phyloP scores from a whole-genome alignment of 2,797 vertebrate genomes.

The Pseudochirops cupreus region DNA sequence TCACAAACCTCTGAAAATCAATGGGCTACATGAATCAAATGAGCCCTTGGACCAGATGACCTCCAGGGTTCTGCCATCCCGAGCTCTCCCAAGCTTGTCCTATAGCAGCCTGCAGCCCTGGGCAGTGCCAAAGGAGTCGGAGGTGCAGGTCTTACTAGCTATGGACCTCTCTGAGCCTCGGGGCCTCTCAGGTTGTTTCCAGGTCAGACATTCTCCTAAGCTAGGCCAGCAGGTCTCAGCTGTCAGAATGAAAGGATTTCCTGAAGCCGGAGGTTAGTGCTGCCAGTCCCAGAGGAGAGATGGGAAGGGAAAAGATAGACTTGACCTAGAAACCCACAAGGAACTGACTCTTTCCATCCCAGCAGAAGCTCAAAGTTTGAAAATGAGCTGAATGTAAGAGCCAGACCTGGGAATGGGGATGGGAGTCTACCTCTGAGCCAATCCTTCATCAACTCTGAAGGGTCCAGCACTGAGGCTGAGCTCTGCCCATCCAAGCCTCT shows the following conservation, averaged over 20 bases:
- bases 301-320: constrained; percentile 65
- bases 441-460: neutral
- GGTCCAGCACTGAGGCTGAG: neutral
- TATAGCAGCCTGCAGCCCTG: neutral
- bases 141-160: neutral
- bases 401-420: neutral
- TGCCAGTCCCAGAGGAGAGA: constrained; percentile 60
- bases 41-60: neutral
- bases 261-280: constrained; percentile 72
- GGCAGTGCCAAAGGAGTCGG: neutral
- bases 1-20: neutral
- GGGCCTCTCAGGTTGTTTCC: neutral
- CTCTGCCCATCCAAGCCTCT: neutral
- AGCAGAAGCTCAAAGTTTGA: constrained; percentile 11
- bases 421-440: neutral
- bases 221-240: constrained; percentile 9
- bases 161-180: neutral
- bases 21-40: neutral
- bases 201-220: neutral
- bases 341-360: neutral
- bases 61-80: neutral
- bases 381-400: fast-evolving
- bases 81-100: neutral
- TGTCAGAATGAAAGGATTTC: constrained; percentile 74
- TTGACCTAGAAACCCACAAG: constrained; percentile 30